Evolutionary conservation across 2,888 invertebrate genomes (phyloP).

Genomic region (Callimorpha dominula): DNA sequence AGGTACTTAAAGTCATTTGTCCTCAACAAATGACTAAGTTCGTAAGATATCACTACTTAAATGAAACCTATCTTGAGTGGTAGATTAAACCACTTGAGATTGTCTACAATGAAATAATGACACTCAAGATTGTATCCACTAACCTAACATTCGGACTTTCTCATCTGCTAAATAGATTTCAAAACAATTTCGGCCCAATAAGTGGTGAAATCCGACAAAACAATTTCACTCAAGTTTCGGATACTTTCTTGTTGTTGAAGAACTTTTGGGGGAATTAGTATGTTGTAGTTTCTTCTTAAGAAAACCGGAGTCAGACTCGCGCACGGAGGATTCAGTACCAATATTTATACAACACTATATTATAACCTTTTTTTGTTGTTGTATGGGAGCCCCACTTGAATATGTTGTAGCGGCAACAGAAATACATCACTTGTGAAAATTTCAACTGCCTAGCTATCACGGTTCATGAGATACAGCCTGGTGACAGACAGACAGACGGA

Average conservation of each 20-base stretch:
- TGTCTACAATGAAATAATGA: background rate
- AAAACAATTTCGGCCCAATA: background rate
- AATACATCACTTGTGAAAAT: too few species aligned
- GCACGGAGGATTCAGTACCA: too few species aligned
- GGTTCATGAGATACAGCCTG: too few species aligned
- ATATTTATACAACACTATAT: too few species aligned
- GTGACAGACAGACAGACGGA: too few species aligned
- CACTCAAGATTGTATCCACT: background rate
- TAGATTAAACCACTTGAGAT: background rate
- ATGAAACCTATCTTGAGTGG: too few species aligned
- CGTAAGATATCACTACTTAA: background rate
- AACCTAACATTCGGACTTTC: background rate
- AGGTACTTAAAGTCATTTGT: too few species aligned
- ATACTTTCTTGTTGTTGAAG: background rate
- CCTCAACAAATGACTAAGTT: background rate
- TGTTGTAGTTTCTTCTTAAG: too few species aligned
- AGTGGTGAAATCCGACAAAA: background rate
- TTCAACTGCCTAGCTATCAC: too few species aligned
- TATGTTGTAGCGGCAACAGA: too few species aligned
- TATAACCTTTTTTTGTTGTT: too few species aligned
- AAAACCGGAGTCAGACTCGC: background rate
- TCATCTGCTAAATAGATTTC: background rate
- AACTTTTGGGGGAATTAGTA: background rate
- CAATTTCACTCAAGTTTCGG: background rate
- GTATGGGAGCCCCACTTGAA: too few species aligned